A percentile compares a stretch with the other conserved stretches of the same genome.
These are phyloP conservation scores for Cheilosia impressa DNA, from an alignment of 2,888 invertebrate genomes.

Conservation along the genomic window DNA sequence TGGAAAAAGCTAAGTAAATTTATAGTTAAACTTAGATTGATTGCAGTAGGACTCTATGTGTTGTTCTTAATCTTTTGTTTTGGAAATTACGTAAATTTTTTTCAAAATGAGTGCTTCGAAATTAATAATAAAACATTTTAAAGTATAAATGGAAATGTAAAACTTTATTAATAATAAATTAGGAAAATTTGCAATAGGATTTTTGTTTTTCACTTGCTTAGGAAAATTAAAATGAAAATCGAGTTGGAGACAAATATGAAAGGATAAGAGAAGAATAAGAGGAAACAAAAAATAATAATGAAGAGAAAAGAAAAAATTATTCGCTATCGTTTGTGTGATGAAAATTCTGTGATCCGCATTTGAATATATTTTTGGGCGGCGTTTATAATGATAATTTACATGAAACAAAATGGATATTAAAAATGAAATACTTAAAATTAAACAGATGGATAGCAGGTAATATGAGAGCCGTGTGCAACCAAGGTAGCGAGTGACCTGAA, in stretches of 20 bases:
- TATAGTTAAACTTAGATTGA: slow-evolving; percentile 64
- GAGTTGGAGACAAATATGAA: slow-evolving; percentile 22
- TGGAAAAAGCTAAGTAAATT: slow-evolving; percentile 50
- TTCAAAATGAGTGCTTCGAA: slow-evolving; percentile 67
- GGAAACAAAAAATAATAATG: slow-evolving; percentile 17
- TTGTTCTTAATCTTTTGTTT: slow-evolving; percentile 76
- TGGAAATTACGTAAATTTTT: slow-evolving; percentile 64
- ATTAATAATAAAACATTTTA: slow-evolving; percentile 19
- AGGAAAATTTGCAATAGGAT: slow-evolving; percentile 49
- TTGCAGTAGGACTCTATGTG: slow-evolving; percentile 47
- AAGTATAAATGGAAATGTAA: slow-evolving; percentile 5
- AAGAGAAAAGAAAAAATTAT: slow-evolving; percentile 69
- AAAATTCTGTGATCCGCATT: slow-evolving; percentile 83
- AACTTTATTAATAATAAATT: slow-evolving; percentile 31
- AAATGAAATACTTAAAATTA: slow-evolving; percentile 15
- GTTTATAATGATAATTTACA: slow-evolving; percentile 77
- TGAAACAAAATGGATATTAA: slow-evolving; percentile 38
- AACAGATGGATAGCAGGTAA: slow-evolving; percentile 1
- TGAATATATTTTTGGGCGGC: slow-evolving; percentile 78
- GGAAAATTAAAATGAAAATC: slow-evolving; percentile 39
- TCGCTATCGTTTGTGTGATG: slow-evolving; percentile 83
- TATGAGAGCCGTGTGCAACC: neutral
- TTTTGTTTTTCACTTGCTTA: slow-evolving; percentile 63
- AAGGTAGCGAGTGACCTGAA: neutral
- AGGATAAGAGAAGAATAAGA: slow-evolving; percentile 16